Conservation (phyloP, 1,140 invertebrate genomes). For the Rhyzopertha dominica region DNA sequence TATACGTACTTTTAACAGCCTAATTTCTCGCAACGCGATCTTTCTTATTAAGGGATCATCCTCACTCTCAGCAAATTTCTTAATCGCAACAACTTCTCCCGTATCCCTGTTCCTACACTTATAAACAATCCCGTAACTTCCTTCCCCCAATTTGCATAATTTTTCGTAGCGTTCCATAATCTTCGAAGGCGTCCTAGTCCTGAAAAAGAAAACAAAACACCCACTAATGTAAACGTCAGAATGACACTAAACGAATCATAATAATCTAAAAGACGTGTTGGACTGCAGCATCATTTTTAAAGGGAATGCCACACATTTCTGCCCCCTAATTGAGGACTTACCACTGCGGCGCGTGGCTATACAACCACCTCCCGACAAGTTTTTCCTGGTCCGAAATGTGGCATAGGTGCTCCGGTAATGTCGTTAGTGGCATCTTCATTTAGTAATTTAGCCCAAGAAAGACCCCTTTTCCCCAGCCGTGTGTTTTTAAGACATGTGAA, state of each 20-base stretch:
- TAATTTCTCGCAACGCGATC: conserved; percentile 95
- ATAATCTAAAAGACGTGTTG: neutral
- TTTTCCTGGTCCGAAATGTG: conserved; percentile 16
- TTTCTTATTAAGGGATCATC: conserved; percentile 98
- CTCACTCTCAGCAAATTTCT: conserved; percentile 98
- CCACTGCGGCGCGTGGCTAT: conserved; percentile 19
- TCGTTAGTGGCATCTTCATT: conserved; percentile 17
- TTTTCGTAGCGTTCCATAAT: conserved; percentile 99
- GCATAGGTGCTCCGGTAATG: conserved; percentile 16
- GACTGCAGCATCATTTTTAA: neutral
- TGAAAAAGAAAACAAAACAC: conserved; percentile 40
- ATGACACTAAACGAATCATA: neutral
- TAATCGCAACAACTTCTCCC: conserved; percentile 94
- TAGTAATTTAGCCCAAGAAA: no score
- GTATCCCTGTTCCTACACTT: conserved; percentile 96
- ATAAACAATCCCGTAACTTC: conserved; percentile 97
- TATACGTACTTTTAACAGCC: conserved; percentile 91
- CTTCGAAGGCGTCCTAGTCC: conserved; percentile 76
- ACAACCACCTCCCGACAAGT: conserved; percentile 14
- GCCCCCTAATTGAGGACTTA: conserved; percentile 2
- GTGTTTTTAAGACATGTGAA: no score
- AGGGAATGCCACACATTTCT: neutral
- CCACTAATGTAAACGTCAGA: neutral
- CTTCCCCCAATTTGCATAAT: conserved; percentile 93
- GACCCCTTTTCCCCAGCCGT: no score